Evolutionary conservation across 2,888 invertebrate species (phyloP).

Genomic region (Liodrosophila aerea): DNA sequence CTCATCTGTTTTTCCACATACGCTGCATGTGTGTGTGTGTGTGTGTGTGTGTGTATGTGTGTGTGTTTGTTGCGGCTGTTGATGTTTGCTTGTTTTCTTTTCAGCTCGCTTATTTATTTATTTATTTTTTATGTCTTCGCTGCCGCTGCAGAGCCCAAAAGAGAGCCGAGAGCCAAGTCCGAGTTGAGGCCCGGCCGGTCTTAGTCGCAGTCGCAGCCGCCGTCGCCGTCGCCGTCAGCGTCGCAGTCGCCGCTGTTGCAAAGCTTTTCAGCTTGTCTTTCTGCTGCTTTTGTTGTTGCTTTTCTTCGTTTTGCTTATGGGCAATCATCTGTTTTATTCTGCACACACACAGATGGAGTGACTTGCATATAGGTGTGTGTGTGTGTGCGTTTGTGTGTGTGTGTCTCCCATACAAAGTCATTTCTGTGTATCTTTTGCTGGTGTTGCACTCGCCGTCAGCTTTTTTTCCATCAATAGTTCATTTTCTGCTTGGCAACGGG

Average conservation of each 20-base stretch:
- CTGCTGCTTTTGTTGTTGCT: constrained; percentile 32
- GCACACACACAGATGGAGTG: constrained; percentile 37
- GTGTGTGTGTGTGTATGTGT: constrained; percentile 17
- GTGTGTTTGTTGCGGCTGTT: constrained; percentile 50
- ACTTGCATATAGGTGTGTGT: constrained; percentile 26
- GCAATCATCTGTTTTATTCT: constrained; percentile 76
- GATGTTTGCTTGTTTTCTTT: constrained; percentile 63
- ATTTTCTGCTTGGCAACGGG: constrained; percentile 74
- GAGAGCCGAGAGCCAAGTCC: constrained; percentile 50
- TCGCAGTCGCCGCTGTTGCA: constrained; percentile 23
- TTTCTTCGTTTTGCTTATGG: constrained; percentile 70
- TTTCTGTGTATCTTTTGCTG: constrained; percentile 57
- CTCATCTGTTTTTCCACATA: constrained; percentile 65
- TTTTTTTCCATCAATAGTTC: constrained; percentile 71
- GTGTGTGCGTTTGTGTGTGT: constrained; percentile 14
- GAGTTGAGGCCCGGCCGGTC: constrained; percentile 60
- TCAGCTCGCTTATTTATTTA: constrained; percentile 65
- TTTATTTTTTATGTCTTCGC: constrained; percentile 63
- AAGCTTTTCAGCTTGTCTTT: constrained; percentile 37
- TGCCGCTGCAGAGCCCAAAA: no score
- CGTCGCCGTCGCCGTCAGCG: constrained; percentile 7
- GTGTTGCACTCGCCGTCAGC: constrained; percentile 68
- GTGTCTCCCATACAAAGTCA: constrained; percentile 56
- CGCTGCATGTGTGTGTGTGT: constrained; percentile 10
- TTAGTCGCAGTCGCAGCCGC: constrained; percentile 14